These are phyloP conservation scores for Torymus tubicola DNA, from an alignment of 2,888 invertebrate genomes.

Conservation along the genomic window DNA sequence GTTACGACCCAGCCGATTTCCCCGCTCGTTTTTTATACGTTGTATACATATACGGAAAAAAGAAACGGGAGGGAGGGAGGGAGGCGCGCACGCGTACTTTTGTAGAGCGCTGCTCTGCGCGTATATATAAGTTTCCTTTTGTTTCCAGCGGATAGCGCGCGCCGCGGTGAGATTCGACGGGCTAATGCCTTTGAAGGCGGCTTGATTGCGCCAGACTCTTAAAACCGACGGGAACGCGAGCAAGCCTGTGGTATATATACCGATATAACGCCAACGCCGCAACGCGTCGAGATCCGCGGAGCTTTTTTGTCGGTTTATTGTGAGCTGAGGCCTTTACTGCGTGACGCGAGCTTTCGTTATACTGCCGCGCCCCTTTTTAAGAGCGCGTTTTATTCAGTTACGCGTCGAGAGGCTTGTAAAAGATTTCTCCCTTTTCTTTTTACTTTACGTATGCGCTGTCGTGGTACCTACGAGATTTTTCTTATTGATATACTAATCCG, in stretches of 20 bases:
- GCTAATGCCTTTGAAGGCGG: conserved; percentile 27
- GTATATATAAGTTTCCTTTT: conserved; percentile 14
- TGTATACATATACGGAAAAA: neutral
- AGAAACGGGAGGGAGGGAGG: conserved; percentile 4
- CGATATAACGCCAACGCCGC: no score
- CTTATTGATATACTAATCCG: no score
- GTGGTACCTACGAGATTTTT: no score
- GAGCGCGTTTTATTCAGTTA: conserved; percentile 23
- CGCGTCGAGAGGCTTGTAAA: neutral
- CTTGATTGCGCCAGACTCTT: conserved; percentile 35
- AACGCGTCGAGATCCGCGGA: conserved; percentile 15
- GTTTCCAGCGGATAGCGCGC: conserved; percentile 9
- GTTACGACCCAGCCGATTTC: conserved; percentile 34
- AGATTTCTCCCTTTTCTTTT: neutral
- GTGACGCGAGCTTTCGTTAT: neutral
- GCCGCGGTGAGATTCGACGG: neutral
- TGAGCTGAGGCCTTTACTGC: conserved; percentile 10
- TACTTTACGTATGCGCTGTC: neutral
- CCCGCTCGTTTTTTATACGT: conserved; percentile 34
- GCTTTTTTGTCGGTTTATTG: conserved; percentile 20
- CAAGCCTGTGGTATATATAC: neutral
- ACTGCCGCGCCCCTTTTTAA: conserved; percentile 10
- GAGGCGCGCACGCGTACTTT: neutral
- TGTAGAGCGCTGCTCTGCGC: no score
- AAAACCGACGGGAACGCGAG: conserved; percentile 13